Percentiles rank a stretch among this genome's conserved stretches.
These are phyloP conservation scores for Drosophila pseudotakahashii DNA, from an alignment of 2,888 invertebrate genomes.

Conservation along the genomic window DNA sequence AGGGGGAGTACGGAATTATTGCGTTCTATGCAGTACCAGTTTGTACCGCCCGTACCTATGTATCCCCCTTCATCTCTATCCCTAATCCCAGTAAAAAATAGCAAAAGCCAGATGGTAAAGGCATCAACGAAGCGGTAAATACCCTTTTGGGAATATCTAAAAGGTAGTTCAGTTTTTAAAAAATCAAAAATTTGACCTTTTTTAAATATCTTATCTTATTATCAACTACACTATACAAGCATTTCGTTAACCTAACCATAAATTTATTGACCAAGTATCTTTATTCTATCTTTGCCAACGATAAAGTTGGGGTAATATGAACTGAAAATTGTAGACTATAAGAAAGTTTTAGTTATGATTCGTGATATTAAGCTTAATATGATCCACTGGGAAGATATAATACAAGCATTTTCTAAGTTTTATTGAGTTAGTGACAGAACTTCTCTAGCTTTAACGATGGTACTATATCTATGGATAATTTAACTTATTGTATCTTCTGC, in stretches of 20 bases:
- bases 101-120: slow-evolving; percentile 1
- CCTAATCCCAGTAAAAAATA: slow-evolving; percentile 24
- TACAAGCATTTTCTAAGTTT: no score
- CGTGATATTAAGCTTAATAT: not conserved
- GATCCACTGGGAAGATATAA: not conserved
- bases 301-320: no score
- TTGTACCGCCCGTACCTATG: slow-evolving; percentile 16
- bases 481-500: no score
- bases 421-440: no score
- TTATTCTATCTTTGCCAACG: not conserved
- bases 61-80: not conserved
- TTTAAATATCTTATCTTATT: not conserved
- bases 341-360: not conserved
- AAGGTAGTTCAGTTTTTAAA: no score
- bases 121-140: not conserved
- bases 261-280: not conserved
- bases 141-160: slow-evolving; percentile 4
- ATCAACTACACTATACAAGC: not conserved
- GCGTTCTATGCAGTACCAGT: slow-evolving; percentile 59
- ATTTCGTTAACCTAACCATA: not conserved
- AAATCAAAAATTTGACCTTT: no score
- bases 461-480: no score
- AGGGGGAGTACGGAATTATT: slow-evolving; percentile 34
- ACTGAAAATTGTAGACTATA: no score
- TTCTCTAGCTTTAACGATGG: no score